Evolutionary conservation across 2,797 vertebrate genomes (phyloP).

Genomic region (Anguilla obscura): DNA sequence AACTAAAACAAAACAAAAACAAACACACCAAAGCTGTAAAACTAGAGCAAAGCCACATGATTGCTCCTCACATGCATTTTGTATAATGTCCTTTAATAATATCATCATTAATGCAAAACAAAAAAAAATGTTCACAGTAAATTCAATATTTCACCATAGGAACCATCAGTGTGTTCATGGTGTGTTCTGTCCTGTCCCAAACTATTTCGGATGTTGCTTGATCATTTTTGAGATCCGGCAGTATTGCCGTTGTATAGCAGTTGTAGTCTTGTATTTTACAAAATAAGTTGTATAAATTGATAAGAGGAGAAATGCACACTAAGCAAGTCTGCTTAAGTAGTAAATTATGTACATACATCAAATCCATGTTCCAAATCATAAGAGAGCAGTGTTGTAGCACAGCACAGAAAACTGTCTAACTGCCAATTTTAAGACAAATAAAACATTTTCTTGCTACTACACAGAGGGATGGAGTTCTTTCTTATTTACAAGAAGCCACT

Average conservation of each 20-base stretch:
- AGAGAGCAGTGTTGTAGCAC: background rate
- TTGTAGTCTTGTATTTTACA: background rate
- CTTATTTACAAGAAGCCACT: conserved; percentile 34
- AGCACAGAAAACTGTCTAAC: background rate
- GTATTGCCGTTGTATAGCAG: background rate
- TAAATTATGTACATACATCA: background rate
- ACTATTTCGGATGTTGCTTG: too few species aligned
- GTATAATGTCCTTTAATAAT: background rate
- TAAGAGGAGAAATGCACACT: background rate
- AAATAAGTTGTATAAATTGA: background rate
- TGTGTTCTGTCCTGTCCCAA: background rate
- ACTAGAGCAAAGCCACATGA: conserved; percentile 45
- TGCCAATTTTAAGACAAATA: background rate
- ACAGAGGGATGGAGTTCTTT: background rate
- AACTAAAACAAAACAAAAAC: background rate
- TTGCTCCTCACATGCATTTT: background rate
- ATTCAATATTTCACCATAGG: background rate
- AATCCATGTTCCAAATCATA: background rate
- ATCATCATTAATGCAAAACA: background rate
- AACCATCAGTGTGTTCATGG: background rate
- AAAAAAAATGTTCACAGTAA: background rate
- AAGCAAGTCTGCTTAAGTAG: background rate
- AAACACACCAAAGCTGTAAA: background rate
- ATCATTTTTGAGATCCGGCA: background rate
- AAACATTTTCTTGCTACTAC: background rate